phyloP scores from a whole-genome alignment of 2,113 vertebrate species.

The Seriola aureovittata region DNA sequence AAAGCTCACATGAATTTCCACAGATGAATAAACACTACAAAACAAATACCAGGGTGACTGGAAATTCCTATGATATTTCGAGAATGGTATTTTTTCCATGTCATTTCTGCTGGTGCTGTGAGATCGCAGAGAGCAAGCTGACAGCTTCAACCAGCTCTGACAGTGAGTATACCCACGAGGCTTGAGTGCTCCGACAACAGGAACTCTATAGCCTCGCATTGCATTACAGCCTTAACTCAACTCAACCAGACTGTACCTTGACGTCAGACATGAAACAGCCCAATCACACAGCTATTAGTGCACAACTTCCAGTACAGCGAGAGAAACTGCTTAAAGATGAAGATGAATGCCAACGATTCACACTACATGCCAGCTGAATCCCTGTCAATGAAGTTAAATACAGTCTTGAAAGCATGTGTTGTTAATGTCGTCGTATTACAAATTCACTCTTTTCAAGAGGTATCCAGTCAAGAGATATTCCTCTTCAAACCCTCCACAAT shows the following conservation, averaged over 20 bases:
- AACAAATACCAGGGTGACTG: neutral
- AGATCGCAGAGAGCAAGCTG: slow-evolving; percentile 7
- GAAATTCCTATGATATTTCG: slow-evolving; percentile 9
- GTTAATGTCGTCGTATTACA: slow-evolving; percentile 38
- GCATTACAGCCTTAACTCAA: slow-evolving; percentile 21
- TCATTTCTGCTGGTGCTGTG: neutral
- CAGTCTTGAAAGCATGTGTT: slow-evolving; percentile 17
- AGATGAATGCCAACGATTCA: slow-evolving; percentile 26
- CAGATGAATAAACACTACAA: neutral
- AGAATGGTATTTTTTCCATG: slow-evolving; percentile 6
- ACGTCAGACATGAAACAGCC: slow-evolving; percentile 33
- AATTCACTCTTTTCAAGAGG: slow-evolving; percentile 58
- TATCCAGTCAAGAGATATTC: slow-evolving; percentile 57
- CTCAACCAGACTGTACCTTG: slow-evolving; percentile 6
- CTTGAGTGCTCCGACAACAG: slow-evolving; percentile 25
- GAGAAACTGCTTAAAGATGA: slow-evolving; percentile 9
- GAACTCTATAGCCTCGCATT: slow-evolving; percentile 26
- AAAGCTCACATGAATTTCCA: slow-evolving; percentile 17
- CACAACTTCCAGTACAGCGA: neutral
- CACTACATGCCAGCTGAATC: neutral
- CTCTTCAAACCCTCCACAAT: slow-evolving; percentile 55
- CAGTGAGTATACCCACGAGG: slow-evolving; percentile 30
- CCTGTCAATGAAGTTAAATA: slow-evolving; percentile 49
- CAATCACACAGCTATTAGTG: neutral
- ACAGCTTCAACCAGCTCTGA: slow-evolving; percentile 47